phyloP scores from a whole-genome alignment of 2,113 vertebrate species.

The Nicator chloris region DNA sequence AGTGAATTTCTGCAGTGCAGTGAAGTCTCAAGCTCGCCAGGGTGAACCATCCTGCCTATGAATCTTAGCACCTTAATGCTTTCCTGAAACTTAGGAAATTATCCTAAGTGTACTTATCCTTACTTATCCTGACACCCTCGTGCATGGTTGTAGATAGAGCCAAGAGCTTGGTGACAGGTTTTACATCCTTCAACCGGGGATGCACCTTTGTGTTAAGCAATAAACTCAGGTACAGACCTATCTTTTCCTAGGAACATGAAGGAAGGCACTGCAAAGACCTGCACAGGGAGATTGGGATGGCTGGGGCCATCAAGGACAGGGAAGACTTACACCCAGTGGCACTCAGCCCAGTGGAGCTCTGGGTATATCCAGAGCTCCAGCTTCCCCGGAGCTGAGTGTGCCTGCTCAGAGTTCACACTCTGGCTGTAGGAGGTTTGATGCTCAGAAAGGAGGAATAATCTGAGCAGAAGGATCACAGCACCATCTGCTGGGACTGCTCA shows the following conservation, averaged over 20 bases:
- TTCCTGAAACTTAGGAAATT: background rate
- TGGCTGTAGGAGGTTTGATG: too few relatives aligned
- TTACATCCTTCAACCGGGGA: background rate
- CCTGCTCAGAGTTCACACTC: background rate
- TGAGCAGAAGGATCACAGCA: background rate
- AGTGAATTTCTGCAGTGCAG: background rate
- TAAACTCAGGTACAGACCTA: background rate
- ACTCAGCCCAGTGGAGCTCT: background rate
- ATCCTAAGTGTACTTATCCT: too few relatives aligned
- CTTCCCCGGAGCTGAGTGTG: background rate
- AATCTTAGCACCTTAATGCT: background rate
- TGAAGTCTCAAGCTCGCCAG: background rate
- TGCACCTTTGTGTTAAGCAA: background rate
- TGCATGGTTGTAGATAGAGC: background rate
- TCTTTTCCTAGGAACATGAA: background rate
- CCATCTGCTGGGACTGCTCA: background rate
- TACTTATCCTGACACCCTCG: background rate
- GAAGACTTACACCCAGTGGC: too few relatives aligned
- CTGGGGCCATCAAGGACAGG: too few relatives aligned
- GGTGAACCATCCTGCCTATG: background rate
- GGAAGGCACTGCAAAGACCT: background rate
- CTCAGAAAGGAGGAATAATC: background rate
- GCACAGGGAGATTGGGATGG: rapidly evolving
- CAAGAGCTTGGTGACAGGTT: background rate
- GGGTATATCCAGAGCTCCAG: background rate